Conservation (phyloP, 2,797 vertebrate genomes). For the Streptopelia turtur region DNA sequence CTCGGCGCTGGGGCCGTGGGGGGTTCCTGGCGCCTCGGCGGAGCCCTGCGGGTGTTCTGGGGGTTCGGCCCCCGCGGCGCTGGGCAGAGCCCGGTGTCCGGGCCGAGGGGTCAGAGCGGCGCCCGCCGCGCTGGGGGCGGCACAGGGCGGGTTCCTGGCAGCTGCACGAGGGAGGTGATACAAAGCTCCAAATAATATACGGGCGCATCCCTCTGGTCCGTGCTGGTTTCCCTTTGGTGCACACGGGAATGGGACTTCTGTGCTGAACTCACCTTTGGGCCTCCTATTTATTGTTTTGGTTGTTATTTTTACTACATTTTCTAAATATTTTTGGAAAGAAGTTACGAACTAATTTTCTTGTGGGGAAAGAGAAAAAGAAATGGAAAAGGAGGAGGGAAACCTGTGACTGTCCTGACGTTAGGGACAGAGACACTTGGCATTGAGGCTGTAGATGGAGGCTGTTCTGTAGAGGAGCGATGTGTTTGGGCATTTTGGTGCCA, state of each 20-base stretch:
- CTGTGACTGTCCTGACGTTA: accelerated
- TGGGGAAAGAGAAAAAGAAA: not conserved
- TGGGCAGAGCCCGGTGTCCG: too few species aligned
- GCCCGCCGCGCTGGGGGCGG: accelerated
- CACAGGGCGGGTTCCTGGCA: not conserved
- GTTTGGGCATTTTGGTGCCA: not conserved
- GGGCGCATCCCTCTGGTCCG: not conserved
- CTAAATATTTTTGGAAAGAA: not conserved
- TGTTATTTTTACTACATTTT: not conserved
- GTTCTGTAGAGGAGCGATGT: accelerated
- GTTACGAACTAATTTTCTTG: not conserved
- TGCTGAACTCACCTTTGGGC: not conserved
- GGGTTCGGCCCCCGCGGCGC: too few species aligned
- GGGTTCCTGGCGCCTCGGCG: not conserved
- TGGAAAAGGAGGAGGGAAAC: not conserved
- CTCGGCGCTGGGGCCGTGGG: accelerated
- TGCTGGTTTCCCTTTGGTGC: not conserved
- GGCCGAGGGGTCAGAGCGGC: too few species aligned
- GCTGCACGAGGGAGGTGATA: accelerated
- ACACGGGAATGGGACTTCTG: not conserved
- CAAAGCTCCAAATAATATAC: accelerated
- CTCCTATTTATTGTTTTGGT: not conserved
- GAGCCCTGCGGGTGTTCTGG: not conserved
- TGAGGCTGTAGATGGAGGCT: not conserved
- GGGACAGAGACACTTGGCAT: not conserved